These are phyloP conservation scores for Isoperla grammatica DNA, from an alignment of 2,888 invertebrate genomes.

Conservation along the genomic window DNA sequence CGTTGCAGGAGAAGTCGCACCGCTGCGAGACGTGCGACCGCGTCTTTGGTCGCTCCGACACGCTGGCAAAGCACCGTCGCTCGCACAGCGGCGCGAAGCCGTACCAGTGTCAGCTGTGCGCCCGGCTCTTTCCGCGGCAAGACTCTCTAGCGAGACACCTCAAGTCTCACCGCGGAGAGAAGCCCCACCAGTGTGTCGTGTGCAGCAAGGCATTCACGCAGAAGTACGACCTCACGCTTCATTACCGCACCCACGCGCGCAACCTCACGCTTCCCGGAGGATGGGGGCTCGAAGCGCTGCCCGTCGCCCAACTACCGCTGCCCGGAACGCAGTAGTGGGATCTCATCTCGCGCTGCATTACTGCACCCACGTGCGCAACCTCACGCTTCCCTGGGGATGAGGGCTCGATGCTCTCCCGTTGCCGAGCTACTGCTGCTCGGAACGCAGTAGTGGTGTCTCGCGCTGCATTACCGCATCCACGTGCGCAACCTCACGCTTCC, in stretches of 20 bases:
- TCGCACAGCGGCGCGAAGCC: neutral
- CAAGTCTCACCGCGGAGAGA: slow-evolving; percentile 6
- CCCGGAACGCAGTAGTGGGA: too few relatives aligned
- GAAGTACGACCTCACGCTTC: slow-evolving; percentile 8
- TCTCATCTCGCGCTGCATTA: neutral
- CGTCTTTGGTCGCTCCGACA: neutral
- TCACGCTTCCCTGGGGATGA: neutral
- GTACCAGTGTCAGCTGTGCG: neutral
- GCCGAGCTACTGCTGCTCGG: too few relatives aligned
- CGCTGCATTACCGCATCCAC: slow-evolving; percentile 4
- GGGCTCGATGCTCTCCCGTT: too few relatives aligned
- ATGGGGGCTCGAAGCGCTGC: neutral
- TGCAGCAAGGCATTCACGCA: slow-evolving; percentile 5
- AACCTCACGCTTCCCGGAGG: neutral
- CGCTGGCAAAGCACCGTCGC: neutral
- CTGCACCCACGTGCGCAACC: neutral
- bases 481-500: neutral
- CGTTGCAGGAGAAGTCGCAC: neutral
- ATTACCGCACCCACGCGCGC: slow-evolving; percentile 1
- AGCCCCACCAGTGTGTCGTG: neutral
- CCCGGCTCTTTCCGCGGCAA: neutral
- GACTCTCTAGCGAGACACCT: neutral
- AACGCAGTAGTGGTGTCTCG: slow-evolving; percentile 7
- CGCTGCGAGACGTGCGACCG: neutral
- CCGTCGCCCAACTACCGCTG: too few relatives aligned